Evolutionary conservation across 2,797 vertebrate genomes (phyloP), one percentile per base, ranked within the genome.

Genomic region (Leptatherina wallacei): DNA sequence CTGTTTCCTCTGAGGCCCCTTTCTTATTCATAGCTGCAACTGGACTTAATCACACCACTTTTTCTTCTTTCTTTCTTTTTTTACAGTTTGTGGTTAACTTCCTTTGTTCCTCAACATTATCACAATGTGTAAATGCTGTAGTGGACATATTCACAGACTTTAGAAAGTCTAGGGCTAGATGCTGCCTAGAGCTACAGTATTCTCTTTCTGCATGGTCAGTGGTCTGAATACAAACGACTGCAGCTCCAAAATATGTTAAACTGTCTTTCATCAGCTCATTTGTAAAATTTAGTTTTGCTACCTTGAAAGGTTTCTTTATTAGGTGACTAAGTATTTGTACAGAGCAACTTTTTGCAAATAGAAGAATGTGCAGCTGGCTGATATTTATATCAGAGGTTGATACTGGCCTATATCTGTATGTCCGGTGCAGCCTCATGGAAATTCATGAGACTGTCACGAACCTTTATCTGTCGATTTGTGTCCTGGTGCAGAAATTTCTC

Each of bases 21-120:
- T 60, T 47, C 44, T 52, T 65, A 69, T 61, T 59, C 54, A 35
- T n/a, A 29, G 7, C 47, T 55, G 40, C 51, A 64, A 71, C 18
- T 58, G 10, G 33, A 56, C 58, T 70, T 47, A 30, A 63, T 65
- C n/a, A 69, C 6, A 33, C 36, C 33, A 55, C 20, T 10, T 18
- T 61, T 4, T 32, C 6, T 32, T 4, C 42, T 75, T 61, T 70
- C 6, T 32, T 4, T 47, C 73, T 61, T 70, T 83, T 72, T 58
- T 6, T 18, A 22, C 69, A 14, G 22, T 61, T 52, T 52, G 16
- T 6, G 11, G 13, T 56, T 22, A 55, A 36, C 13, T 32, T 22
- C 47, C 56, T 33, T 27, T 33, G 4, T 18, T 60, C 40, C 49
- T n/a, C 3, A n/a, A 65, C 18, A 13, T 5, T 14, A 42, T 35